These are phyloP conservation scores for Bombus haemorrhoidalis DNA, from an alignment of 1,140 invertebrate genomes.

Conservation along the genomic window DNA sequence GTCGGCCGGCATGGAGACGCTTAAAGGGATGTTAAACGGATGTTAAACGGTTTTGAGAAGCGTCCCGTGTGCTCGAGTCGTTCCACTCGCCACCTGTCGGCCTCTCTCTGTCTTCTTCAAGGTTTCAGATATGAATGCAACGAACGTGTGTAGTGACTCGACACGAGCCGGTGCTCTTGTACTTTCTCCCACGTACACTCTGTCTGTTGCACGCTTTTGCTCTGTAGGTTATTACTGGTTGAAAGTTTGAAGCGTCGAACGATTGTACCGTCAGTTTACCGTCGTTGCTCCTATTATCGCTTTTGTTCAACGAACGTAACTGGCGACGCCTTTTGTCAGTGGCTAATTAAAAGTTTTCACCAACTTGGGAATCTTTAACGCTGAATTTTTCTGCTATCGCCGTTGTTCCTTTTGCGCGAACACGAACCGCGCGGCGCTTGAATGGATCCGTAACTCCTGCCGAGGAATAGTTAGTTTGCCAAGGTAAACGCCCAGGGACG, in stretches of 20 bases:
- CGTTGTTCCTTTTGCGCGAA: neutral
- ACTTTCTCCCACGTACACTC: conserved; percentile 21
- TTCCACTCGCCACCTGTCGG: conserved; percentile 26
- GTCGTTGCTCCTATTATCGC: conserved; percentile 24
- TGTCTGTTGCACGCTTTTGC: neutral
- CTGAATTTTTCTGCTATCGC: conserved; percentile 1
- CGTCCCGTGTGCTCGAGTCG: neutral
- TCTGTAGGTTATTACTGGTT: conserved; percentile 29
- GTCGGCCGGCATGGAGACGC: neutral
- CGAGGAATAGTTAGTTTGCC: conserved; percentile 21
- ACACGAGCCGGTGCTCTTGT: neutral
- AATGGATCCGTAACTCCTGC: conserved; percentile 1
- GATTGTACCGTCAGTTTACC: conserved; percentile 29
- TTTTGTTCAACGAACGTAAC: conserved; percentile 18
- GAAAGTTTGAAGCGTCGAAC: conserved; percentile 31
- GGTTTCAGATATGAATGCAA: conserved; percentile 29
- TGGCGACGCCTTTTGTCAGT: conserved; percentile 13
- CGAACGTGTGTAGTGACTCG: neutral
- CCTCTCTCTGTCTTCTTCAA: conserved; percentile 15
- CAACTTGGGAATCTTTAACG: conserved; percentile 32
- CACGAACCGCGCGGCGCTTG: neutral
- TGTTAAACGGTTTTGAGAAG: conserved; percentile 39
- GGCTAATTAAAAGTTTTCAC: conserved; percentile 39
- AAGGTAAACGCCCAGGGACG: conserved; percentile 18
- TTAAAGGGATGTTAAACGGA: conserved; percentile 39